Conservation (phyloP, 2,888 invertebrate genomes). For the Agriopis leucophaearia region DNA sequence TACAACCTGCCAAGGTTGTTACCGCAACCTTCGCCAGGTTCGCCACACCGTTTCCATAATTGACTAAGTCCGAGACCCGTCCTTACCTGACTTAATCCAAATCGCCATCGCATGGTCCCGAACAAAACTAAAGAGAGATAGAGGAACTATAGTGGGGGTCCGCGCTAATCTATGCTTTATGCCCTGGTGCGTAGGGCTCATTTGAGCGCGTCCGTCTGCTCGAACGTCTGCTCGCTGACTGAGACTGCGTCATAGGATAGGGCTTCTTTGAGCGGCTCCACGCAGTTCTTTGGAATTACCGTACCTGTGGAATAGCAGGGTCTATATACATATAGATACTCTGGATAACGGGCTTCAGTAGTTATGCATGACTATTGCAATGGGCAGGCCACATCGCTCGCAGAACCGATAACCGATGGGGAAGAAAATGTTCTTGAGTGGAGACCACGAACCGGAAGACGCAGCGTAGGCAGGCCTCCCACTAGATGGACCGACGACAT, state of each 20-base stretch:
- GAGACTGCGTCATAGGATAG: slow-evolving; percentile 94
- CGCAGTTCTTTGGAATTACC: slow-evolving; percentile 95
- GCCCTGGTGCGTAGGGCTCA: slow-evolving; percentile 52
- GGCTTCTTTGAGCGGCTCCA: slow-evolving; percentile 91
- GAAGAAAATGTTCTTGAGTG: no score
- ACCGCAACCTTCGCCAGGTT: slow-evolving; percentile 15
- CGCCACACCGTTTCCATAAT: slow-evolving; percentile 43
- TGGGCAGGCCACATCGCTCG: no score
- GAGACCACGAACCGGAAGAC: no score
- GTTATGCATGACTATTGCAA: no score
- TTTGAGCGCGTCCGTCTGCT: slow-evolving; percentile 67
- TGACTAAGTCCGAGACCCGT: slow-evolving; percentile 48
- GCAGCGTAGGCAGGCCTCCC: no score
- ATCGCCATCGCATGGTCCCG: slow-evolving; percentile 38
- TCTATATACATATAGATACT: no score
- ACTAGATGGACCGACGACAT: no score
- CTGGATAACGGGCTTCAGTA: no score
- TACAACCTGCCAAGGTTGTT: slow-evolving; percentile 8
- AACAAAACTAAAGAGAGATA: slow-evolving; percentile 52
- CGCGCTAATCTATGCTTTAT: slow-evolving; percentile 47
- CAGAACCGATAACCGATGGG: no score
- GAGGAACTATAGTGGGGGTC: slow-evolving; percentile 54
- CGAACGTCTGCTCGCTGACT: slow-evolving; percentile 90
- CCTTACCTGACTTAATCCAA: slow-evolving; percentile 17
- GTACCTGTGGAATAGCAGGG: slow-evolving; percentile 77